phyloP scores from a whole-genome alignment of 1,140 invertebrate genomes.

The Myzus persicae region DNA sequence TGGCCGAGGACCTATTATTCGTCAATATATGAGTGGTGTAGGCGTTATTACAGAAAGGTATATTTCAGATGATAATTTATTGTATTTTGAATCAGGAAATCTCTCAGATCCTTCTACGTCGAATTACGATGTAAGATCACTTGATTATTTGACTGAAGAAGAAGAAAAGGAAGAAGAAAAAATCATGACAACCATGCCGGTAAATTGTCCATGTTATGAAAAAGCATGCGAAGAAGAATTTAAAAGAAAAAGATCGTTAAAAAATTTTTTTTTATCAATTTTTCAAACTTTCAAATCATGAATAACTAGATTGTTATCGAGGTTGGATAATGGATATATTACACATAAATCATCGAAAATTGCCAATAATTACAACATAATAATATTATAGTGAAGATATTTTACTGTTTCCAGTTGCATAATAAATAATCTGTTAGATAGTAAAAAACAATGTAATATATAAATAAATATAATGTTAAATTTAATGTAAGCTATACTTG shows the following conservation, averaged over 20 bases:
- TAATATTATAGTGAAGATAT: too few relatives aligned
- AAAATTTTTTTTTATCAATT: neutral
- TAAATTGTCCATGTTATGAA: slow-evolving; percentile 20
- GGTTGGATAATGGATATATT: too few relatives aligned
- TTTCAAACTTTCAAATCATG: neutral
- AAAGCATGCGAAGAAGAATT: neutral
- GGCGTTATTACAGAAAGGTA: slow-evolving; percentile 40
- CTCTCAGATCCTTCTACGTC: neutral
- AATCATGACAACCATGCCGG: neutral
- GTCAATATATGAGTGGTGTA: slow-evolving; percentile 46
- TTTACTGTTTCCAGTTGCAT: too few relatives aligned
- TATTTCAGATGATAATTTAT: neutral
- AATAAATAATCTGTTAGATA: too few relatives aligned
- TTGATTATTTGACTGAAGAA: neutral
- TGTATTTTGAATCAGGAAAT: neutral
- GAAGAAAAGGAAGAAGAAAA: neutral
- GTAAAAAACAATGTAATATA: too few relatives aligned
- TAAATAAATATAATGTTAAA: too few relatives aligned
- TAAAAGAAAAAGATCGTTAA: neutral
- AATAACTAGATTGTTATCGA: neutral
- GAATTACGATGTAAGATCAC: too few relatives aligned
- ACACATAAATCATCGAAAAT: too few relatives aligned
- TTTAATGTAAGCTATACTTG: too few relatives aligned
- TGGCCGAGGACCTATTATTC: neutral
- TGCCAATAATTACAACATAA: too few relatives aligned